These are phyloP conservation scores for Ceyx margarethae DNA, from an alignment of 2,113 vertebrate genomes.

Conservation along the genomic window DNA sequence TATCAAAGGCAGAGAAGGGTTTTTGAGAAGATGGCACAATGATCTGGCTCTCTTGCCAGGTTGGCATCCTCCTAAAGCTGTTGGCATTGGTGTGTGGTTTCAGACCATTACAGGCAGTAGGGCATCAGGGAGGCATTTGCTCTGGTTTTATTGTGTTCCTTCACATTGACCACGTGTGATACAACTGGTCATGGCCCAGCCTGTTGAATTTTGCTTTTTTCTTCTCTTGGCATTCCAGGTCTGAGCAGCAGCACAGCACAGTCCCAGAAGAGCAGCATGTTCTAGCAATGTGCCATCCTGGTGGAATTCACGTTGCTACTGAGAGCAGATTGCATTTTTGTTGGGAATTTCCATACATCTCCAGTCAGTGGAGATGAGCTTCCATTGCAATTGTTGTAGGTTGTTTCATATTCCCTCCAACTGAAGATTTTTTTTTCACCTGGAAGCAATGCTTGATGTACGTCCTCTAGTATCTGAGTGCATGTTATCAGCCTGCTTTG, in stretches of 20 bases:
- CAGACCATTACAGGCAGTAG: background rate
- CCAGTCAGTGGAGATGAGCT: background rate
- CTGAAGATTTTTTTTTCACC: background rate
- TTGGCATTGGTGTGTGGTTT: background rate
- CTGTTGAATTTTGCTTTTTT: background rate
- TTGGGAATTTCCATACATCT: background rate
- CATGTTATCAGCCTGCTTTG: background rate
- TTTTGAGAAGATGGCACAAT: slow-evolving; percentile 41
- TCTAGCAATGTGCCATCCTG: fast-evolving
- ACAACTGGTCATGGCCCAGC: background rate
- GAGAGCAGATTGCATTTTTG: background rate
- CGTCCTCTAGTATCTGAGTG: background rate
- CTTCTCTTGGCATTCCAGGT: background rate
- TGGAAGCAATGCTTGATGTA: background rate
- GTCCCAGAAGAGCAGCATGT: background rate
- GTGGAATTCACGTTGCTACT: background rate
- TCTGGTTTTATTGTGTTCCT: background rate
- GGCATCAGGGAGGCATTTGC: background rate
- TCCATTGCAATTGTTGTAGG: fast-evolving
- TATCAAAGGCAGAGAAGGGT: slow-evolving; percentile 50
- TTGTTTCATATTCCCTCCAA: background rate
- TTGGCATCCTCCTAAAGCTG: background rate
- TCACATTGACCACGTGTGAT: background rate
- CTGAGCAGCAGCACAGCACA: background rate
- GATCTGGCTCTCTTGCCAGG: background rate